phyloP scores from a whole-genome alignment of 2,113 vertebrate genomes.

The Callospermophilus lateralis region DNA sequence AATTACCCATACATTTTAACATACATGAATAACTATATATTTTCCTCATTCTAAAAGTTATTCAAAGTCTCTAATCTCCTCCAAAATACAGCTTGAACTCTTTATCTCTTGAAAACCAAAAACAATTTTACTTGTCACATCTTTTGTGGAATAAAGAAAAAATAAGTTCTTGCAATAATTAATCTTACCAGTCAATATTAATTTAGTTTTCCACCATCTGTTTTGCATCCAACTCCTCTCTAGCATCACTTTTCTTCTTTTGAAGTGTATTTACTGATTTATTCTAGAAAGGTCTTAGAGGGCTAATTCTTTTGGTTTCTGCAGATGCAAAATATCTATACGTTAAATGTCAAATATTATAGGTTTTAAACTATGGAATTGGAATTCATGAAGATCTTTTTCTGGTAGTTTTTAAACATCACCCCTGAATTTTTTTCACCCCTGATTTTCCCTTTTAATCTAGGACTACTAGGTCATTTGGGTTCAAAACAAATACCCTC shows the following conservation, averaged over 20 bases:
- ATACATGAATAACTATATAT: background rate
- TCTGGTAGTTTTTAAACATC: background rate
- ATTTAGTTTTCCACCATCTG: background rate
- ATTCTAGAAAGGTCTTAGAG: background rate
- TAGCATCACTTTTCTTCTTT: background rate
- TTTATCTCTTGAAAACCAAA: background rate
- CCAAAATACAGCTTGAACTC: background rate
- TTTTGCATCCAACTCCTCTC: background rate
- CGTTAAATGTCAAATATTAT: background rate
- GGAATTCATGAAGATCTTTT: background rate
- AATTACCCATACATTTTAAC: background rate
- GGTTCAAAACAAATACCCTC: background rate
- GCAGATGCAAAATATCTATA: background rate
- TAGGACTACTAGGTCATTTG: background rate
- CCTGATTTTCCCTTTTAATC: background rate
- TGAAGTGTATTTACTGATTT: background rate
- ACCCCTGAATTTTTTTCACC: background rate
- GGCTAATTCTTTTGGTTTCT: background rate
- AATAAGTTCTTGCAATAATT: conserved; percentile 27
- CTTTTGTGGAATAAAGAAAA: conserved; percentile 1
- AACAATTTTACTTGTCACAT: background rate
- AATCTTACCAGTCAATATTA: background rate
- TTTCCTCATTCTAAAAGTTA: conserved; percentile 53
- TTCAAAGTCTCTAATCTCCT: background rate
- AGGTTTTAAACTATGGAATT: background rate